phyloP scores from a whole-genome alignment of 1,140 invertebrate genomes.

The Chlorops oryzae region DNA sequence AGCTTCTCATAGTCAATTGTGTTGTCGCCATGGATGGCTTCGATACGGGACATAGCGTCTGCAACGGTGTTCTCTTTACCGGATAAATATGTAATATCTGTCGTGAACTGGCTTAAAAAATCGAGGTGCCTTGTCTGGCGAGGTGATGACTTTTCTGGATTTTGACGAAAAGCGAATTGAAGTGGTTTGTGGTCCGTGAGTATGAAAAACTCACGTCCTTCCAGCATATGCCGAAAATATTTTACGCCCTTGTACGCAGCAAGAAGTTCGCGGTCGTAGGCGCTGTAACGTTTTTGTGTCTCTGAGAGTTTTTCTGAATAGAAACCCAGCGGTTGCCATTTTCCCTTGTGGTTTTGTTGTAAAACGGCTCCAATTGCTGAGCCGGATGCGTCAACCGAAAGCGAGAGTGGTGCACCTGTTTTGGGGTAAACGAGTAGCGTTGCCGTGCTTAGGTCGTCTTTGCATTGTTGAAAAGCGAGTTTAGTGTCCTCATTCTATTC shows the following conservation, averaged over 20 bases:
- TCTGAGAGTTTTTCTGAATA: background rate
- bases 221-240: constrained; percentile 25
- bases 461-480: no score
- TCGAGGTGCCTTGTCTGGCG: constrained; percentile 36
- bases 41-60: constrained; percentile 34
- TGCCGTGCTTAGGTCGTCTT: no score
- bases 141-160: constrained; percentile 27
- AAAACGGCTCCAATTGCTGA: constrained; percentile 26
- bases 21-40: no score
- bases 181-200: constrained; percentile 48
- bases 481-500: no score
- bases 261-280: constrained; percentile 40
- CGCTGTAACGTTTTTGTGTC: constrained; percentile 12
- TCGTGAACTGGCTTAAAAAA: constrained; percentile 44
- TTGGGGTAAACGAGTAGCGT: constrained; percentile 19
- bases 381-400: constrained; percentile 27
- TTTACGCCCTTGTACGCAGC: constrained; percentile 29
- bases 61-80: constrained; percentile 40
- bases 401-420: constrained; percentile 9
- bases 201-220: constrained; percentile 42
- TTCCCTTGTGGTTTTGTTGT: constrained; percentile 19
- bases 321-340: background rate
- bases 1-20: background rate
- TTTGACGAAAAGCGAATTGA: constrained; percentile 31
- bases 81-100: constrained; percentile 37